Evolutionary conservation across 37 sponge, comb jelly and placozoan species (phyloP).

Genomic region (Amphimedon queenslandica): DNA sequence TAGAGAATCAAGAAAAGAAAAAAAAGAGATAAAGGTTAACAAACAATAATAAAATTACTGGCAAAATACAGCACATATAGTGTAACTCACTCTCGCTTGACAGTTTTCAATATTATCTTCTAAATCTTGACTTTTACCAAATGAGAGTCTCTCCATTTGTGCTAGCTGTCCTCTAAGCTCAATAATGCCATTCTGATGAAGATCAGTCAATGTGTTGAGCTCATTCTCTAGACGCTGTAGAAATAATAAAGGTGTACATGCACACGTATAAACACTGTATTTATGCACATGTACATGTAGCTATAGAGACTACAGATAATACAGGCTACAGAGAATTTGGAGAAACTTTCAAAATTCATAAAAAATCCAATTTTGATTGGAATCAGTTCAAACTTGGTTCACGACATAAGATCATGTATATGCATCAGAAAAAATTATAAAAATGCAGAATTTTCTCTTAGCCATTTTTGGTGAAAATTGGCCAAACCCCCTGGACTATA

Average conservation of each 20-base stretch:
- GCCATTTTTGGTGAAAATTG: too few species aligned
- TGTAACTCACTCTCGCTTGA: slow-evolving; percentile 25
- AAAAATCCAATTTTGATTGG: too few species aligned
- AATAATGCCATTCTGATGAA: slow-evolving; percentile 49
- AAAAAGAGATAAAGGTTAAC: not conserved
- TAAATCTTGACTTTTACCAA: slow-evolving; percentile 44
- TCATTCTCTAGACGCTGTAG: slow-evolving; percentile 40
- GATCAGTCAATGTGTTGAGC: slow-evolving; percentile 48
- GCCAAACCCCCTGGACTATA: too few species aligned
- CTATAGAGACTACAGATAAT: too few species aligned
- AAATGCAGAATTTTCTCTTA: too few species aligned
- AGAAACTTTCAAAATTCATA: too few species aligned
- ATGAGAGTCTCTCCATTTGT: slow-evolving; percentile 47
- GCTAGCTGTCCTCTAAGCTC: slow-evolving; percentile 35
- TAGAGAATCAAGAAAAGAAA: not conserved
- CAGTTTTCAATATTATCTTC: slow-evolving; percentile 41
- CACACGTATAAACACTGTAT: not conserved
- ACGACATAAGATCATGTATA: too few species aligned
- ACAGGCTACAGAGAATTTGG: too few species aligned
- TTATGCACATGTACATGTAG: not conserved
- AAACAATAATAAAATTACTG: too few species aligned
- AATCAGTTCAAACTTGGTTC: too few species aligned
- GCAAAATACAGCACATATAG: not conserved
- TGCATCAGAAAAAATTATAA: too few species aligned
- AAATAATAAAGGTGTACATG: not conserved